Evolutionary conservation across 1,140 invertebrate species (phyloP).

Genomic region (Ips typographus): DNA sequence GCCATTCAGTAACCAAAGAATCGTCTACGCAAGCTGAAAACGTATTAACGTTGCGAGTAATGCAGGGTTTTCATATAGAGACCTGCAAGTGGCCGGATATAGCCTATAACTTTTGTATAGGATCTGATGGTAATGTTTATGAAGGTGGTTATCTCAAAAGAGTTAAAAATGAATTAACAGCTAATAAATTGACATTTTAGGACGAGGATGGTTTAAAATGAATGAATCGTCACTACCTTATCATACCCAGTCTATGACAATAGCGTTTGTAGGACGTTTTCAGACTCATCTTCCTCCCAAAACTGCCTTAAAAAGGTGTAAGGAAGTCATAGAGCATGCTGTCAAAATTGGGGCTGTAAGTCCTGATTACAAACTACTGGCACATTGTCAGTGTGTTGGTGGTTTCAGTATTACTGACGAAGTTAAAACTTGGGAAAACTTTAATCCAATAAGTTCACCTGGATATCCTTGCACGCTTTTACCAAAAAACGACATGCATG

Average conservation of each 20-base stretch:
- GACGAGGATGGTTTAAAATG: constrained; percentile 62
- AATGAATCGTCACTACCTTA: constrained; percentile 67
- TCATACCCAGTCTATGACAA: constrained; percentile 63
- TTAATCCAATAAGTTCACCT: too few species aligned
- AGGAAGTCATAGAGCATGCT: constrained; percentile 52
- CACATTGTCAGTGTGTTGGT: constrained; percentile 57
- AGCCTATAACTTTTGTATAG: constrained; percentile 58
- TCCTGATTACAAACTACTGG: constrained; percentile 55
- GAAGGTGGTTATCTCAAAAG: constrained; percentile 46
- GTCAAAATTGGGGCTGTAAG: constrained; percentile 53
- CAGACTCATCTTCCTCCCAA: constrained; percentile 51
- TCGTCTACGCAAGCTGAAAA: constrained; percentile 52
- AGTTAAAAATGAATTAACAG: neutral
- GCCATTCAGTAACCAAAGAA: constrained; percentile 55
- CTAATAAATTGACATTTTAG: constrained; percentile 17
- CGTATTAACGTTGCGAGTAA: constrained; percentile 51
- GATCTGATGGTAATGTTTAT: constrained; percentile 58
- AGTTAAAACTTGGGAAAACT: constrained; percentile 48
- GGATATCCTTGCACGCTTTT: too few species aligned
- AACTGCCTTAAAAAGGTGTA: constrained; percentile 47
- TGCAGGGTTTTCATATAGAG: constrained; percentile 54
- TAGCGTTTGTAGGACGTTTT: constrained; percentile 66
- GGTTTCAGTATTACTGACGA: constrained; percentile 48
- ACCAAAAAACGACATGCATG: too few species aligned
- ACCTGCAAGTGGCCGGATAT: constrained; percentile 55